Evolutionary conservation across 2,113 vertebrate species (phyloP), one percentile per base, ranked within the genome.

Genomic region (Xenopus laevis): DNA sequence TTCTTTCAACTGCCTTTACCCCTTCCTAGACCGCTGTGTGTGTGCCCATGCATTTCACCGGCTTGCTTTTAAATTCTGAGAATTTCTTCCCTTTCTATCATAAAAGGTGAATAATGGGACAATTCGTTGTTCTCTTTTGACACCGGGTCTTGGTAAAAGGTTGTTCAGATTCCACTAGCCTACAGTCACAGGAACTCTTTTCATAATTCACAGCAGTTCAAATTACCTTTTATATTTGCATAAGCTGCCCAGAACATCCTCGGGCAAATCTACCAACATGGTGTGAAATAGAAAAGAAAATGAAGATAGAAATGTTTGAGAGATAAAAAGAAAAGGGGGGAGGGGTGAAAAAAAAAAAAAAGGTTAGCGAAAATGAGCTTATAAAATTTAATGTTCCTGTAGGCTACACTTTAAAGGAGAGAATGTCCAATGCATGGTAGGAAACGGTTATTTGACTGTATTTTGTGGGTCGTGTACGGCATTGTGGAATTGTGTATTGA

Each of bases 161-260:
- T 76, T 76, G 74, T 58, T 70, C 74, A 10, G 67, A 76, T 70
- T 70, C 67, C 74, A 70, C 58, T 76, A 55, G 74, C 74, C 74
- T 70, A 69, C 45, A 76, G 74, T 63, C 61, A 70, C 33, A 62
- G 46, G 13, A 59, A 64, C 60, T 69, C 67, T 76, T 76, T 76
- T 76, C 74, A 76, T 69, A 76, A 76, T 76, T 76, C 74, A 76
- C 74, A 76, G 74, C 74, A 58, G 74, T 70, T 76, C 74, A 76
- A 70, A 76, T 76, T 76, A 76, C 74, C 74, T 76, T 76, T 76
- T 64, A 57, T 68, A 76, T 76, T 76, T 76, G 74, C 74, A 76
- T 76, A 76, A 76, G 59, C 66, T 70, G 66, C 30, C 66, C 60
- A 64, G 74, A 33, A 53, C 59, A 68, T 70, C 74, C 74, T 69